phyloP scores from a whole-genome alignment of 2,113 vertebrate genomes.

The Fukomys damarensis region DNA sequence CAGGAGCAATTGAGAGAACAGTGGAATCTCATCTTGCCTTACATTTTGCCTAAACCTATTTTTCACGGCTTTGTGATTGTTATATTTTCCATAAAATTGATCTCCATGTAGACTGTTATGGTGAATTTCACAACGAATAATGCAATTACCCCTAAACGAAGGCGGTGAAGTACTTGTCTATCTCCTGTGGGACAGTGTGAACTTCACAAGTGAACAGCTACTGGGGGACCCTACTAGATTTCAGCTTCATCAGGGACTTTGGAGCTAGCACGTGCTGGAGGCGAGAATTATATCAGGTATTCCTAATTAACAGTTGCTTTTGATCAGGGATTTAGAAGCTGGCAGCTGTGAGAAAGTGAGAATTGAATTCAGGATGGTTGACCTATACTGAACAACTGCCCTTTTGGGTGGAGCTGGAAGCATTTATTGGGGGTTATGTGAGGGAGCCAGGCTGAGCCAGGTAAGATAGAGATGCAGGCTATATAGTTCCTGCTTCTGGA shows the following conservation, averaged over 20 bases:
- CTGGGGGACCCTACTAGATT: not conserved
- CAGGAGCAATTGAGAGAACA: not conserved
- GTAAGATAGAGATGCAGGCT: not conserved
- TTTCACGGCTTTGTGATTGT: slow-evolving; percentile 39
- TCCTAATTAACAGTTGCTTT: slow-evolving; percentile 74
- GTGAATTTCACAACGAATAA: slow-evolving; percentile 60
- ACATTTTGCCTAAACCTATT: slow-evolving; percentile 45
- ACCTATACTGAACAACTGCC: not conserved
- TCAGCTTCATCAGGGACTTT: not conserved
- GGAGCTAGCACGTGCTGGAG: not conserved
- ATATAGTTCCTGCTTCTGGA: not conserved
- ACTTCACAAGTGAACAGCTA: not conserved
- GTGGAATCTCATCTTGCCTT: not conserved
- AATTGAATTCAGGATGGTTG: slow-evolving; percentile 65
- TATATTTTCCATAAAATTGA: slow-evolving; percentile 67
- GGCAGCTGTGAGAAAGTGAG: slow-evolving; percentile 64
- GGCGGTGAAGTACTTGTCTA: not conserved
- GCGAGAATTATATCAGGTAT: slow-evolving; percentile 71
- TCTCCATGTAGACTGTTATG: not conserved
- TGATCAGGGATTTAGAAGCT: slow-evolving; percentile 70
- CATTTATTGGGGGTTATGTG: not conserved
- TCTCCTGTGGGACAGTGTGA: not conserved
- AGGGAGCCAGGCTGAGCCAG: rapidly evolving
- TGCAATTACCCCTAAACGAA: slow-evolving; percentile 14
- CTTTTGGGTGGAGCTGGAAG: not conserved